Evolutionary conservation across 2,888 invertebrate species (phyloP), one percentile per base, ranked within the genome.

Genomic region (Thera obeliscata): DNA sequence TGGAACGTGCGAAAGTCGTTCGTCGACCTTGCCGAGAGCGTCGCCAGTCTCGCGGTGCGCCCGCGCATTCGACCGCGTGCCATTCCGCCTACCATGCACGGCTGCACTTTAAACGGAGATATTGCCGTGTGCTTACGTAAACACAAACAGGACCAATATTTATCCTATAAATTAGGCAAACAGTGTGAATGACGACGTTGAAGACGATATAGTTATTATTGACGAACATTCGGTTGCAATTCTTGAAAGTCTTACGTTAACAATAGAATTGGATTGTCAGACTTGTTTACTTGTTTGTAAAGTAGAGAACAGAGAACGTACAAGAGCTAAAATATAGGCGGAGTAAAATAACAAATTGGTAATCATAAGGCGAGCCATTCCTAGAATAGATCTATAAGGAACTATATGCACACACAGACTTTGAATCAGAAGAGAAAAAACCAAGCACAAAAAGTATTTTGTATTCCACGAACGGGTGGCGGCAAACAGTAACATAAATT

Each of bases 1-100:
- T 81, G 79, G 82, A 87, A 82, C 88, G 87, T 92, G 91, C 93
- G 93, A 93, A 93, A 92, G 93, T 92, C 93, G 93, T 90, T 85
- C 91, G 88, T 89, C 93, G 92, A 92, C 93, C 93, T 92, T 92
- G 92, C 89, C 81, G 80, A 75, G 79, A 85, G 81, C 82, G 82
- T 81, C 82, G 81, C 71, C 74, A 65, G 73, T 77, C 83, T 82
- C 76, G 76, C 72, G 64, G 73, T 77, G 84, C 83, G 83, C 80
- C 81, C 76, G 79, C 85, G 83, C 83, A 65, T 62, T 49, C 74
- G 75, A 73, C 86, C 83, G 87, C 90, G 83, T 90, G 86, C 91
- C 89, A 87, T 90, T 91, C 90, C 89, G 84, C 90, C 90, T 86
- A 89, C 88, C 84, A 84, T 82, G 77, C 82, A 82, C 83, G 77